Percentiles rank a stretch among this genome's conserved stretches.
phyloP scores from a whole-genome alignment of 2,888 invertebrate genomes.

The Drosophila heteroneura region DNA sequence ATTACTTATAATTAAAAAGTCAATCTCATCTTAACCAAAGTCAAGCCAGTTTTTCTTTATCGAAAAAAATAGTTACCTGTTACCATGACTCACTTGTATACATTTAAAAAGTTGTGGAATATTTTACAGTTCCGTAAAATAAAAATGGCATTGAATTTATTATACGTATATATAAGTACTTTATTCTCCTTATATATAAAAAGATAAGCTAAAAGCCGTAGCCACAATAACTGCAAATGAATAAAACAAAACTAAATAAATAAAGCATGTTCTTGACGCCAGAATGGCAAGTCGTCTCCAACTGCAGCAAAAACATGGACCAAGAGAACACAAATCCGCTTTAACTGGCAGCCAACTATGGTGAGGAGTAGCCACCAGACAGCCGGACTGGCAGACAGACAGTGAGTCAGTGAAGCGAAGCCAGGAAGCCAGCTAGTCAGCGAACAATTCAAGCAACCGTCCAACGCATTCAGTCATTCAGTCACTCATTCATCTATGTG shows the following conservation, averaged over 20 bases:
- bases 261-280: conserved; percentile 46
- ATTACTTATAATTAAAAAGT: too few species aligned
- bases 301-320: conserved; percentile 32
- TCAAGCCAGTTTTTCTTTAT: background rate
- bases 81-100: background rate
- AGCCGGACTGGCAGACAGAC: conserved; percentile 3
- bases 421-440: conserved; percentile 41
- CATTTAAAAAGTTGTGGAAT: background rate
- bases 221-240: conserved; percentile 25
- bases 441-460: conserved; percentile 41
- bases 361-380: conserved; percentile 11
- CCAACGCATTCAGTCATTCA: conserved; percentile 23
- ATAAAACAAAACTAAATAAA: conserved; percentile 30
- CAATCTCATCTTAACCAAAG: background rate
- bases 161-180: conserved; percentile 24
- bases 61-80: background rate
- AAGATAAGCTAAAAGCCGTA: conserved; percentile 12
- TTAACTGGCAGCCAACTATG: conserved; percentile 12
- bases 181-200: conserved; percentile 1
- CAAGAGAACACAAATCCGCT: conserved; percentile 22
- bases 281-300: conserved; percentile 25
- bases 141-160: conserved; percentile 7
- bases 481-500: conserved; percentile 47
- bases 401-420: background rate
- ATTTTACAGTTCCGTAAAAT: background rate